Evolutionary conservation across 2,888 invertebrate genomes (phyloP).

Genomic region (Sesia apiformis): DNA sequence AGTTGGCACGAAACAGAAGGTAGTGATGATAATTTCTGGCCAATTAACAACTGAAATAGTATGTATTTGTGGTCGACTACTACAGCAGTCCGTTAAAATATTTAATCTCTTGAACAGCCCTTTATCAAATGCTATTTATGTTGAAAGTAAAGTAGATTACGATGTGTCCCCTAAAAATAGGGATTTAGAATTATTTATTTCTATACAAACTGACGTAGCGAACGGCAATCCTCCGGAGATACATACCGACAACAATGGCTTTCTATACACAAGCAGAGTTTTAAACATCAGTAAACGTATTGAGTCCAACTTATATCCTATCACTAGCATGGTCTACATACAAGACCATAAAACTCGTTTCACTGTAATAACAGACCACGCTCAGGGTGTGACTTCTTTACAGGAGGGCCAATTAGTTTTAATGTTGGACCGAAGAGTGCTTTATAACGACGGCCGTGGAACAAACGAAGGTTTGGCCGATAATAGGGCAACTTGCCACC

Average conservation of each 20-base stretch:
- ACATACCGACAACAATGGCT: conserved; percentile 93
- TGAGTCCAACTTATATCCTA: conserved; percentile 97
- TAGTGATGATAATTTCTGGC: conserved; percentile 87
- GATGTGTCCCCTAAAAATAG: conserved; percentile 88
- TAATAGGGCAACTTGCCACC: conserved; percentile 79
- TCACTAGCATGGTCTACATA: conserved; percentile 90
- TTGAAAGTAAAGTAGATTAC: conserved; percentile 88
- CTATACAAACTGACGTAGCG: conserved; percentile 87
- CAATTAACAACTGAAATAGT: conserved; percentile 87
- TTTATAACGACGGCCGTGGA: conserved; percentile 94
- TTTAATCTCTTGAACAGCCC: conserved; percentile 80
- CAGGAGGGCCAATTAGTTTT: conserved; percentile 92
- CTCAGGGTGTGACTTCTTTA: conserved; percentile 92
- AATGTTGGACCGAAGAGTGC: conserved; percentile 92
- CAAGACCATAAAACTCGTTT: conserved; percentile 82
- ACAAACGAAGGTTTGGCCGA: conserved; percentile 95
- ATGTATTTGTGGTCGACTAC: conserved; percentile 83
- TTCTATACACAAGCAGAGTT: conserved; percentile 85
- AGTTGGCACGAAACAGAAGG: conserved; percentile 66
- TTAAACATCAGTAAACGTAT: conserved; percentile 86
- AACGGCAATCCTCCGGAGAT: conserved; percentile 87
- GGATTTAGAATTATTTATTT: conserved; percentile 92
- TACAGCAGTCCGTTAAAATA: conserved; percentile 85
- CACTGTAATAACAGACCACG: conserved; percentile 88
- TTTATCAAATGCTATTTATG: conserved; percentile 80